phyloP scores from a whole-genome alignment of 2,888 invertebrate species.

The Tillus elongatus region DNA sequence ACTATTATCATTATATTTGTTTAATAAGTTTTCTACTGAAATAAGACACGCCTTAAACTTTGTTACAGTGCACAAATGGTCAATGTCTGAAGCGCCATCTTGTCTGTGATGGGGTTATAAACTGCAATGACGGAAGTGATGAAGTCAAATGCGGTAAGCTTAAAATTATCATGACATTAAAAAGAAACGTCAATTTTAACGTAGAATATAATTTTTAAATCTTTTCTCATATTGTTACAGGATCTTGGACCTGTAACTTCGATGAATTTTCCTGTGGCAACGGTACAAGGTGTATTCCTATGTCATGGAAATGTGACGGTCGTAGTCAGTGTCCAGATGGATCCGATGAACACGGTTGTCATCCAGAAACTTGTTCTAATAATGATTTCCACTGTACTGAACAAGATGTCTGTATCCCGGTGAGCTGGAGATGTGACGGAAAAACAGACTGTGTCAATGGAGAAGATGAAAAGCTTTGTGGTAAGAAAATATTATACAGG shows the following conservation, averaged over 20 bases:
- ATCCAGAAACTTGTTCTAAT: slow-evolving; percentile 42
- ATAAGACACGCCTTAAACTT: too few species aligned
- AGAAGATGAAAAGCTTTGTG: slow-evolving; percentile 51
- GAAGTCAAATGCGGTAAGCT: slow-evolving; percentile 48
- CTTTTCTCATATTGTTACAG: slow-evolving; percentile 20
- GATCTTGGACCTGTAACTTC: slow-evolving; percentile 43
- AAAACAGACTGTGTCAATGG: slow-evolving; percentile 47
- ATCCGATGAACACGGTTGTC: slow-evolving; percentile 49
- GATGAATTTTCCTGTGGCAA: slow-evolving; percentile 49
- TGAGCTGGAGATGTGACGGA: slow-evolving; percentile 52
- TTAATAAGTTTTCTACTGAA: slow-evolving; percentile 8
- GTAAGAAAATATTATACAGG: slow-evolving; percentile 27
- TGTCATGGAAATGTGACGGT: slow-evolving; percentile 51
- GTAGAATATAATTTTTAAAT: slow-evolving; percentile 3
- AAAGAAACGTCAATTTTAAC: neutral
- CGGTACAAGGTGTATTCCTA: slow-evolving; percentile 46
- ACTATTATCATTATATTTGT: neutral
- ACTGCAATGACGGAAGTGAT: slow-evolving; percentile 54
- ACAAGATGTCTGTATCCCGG: slow-evolving; percentile 51
- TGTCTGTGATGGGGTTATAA: slow-evolving; percentile 53
- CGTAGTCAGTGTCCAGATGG: slow-evolving; percentile 49
- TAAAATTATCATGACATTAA: neutral
- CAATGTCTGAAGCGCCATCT: slow-evolving; percentile 51
- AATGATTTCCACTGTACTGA: slow-evolving; percentile 49
- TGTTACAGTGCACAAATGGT: slow-evolving; percentile 46